These are phyloP conservation scores for Uropetala carovei DNA, from an alignment of 2,888 invertebrate genomes.

Conservation along the genomic window DNA sequence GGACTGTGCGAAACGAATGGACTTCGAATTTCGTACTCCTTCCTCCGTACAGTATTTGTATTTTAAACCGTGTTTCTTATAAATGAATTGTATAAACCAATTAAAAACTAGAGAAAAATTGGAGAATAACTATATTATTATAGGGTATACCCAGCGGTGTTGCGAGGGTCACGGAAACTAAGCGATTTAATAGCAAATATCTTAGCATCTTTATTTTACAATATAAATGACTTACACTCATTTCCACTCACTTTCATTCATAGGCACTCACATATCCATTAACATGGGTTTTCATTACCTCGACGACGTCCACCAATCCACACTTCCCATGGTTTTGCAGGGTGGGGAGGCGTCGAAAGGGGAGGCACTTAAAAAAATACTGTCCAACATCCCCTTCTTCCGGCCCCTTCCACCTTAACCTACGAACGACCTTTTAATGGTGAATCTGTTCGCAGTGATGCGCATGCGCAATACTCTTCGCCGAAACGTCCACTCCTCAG, in stretches of 20 bases:
- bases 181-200: constrained; percentile 53
- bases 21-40: too few relatives aligned
- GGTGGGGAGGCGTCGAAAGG: constrained; percentile 30
- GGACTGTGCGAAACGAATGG: too few relatives aligned
- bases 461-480: not conserved
- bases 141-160: too few relatives aligned
- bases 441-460: not conserved
- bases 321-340: not conserved
- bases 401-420: not conserved
- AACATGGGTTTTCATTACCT: constrained; percentile 31
- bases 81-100: too few relatives aligned
- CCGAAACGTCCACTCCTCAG: not conserved
- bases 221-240: constrained; percentile 64
- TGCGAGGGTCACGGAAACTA: not conserved
- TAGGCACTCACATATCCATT: constrained; percentile 61
- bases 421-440: not conserved
- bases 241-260: constrained; percentile 58
- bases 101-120: too few relatives aligned
- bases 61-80: too few relatives aligned
- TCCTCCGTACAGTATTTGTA: too few relatives aligned
- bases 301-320: constrained; percentile 16
- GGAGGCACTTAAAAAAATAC: constrained; percentile 55
- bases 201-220: constrained; percentile 64
- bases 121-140: too few relatives aligned
- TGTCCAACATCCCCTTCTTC: constrained; percentile 52